Conservation (phyloP, 1,140 invertebrate genomes). For the Hylaeus volcanicus region DNA sequence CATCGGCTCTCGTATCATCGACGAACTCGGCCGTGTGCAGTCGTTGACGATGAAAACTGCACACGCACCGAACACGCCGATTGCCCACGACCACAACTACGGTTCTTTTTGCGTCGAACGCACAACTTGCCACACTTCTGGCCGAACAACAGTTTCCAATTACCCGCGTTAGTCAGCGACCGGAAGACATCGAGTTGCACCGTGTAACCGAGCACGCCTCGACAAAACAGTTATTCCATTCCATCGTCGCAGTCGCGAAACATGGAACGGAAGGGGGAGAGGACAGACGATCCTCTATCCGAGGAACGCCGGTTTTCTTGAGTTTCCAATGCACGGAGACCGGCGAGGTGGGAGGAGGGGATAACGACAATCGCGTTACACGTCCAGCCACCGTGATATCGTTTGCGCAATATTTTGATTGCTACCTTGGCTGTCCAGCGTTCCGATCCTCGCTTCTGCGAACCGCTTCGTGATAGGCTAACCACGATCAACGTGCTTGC, state of each 20-base stretch:
- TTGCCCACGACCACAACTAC: background rate
- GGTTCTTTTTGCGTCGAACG: conserved; percentile 1
- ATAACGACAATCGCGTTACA: conserved; percentile 43
- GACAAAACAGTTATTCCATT: conserved; percentile 32
- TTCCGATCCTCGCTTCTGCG: background rate
- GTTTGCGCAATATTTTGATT: conserved; percentile 63
- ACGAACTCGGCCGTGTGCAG: background rate
- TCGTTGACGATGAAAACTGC: background rate
- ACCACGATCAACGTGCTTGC: conserved; percentile 46
- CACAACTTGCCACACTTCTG: conserved; percentile 15
- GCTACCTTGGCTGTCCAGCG: conserved; percentile 43
- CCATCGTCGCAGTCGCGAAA: background rate
- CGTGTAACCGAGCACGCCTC: conserved; percentile 35
- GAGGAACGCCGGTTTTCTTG: background rate
- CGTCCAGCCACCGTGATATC: conserved; percentile 47
- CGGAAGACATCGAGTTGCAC: conserved; percentile 41
- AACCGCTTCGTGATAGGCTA: conserved; percentile 55
- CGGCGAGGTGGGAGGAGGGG: conserved; percentile 5
- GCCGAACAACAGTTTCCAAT: conserved; percentile 38
- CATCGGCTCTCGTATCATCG: background rate
- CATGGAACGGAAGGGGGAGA: background rate
- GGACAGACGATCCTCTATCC: background rate
- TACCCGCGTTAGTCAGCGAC: conserved; percentile 30
- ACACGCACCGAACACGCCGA: background rate
- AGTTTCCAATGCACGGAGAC: conserved; percentile 1